Base-by-base conservation (phyloP, 2,797 vertebrate genomes). In the Florisuga fusca region DNA sequence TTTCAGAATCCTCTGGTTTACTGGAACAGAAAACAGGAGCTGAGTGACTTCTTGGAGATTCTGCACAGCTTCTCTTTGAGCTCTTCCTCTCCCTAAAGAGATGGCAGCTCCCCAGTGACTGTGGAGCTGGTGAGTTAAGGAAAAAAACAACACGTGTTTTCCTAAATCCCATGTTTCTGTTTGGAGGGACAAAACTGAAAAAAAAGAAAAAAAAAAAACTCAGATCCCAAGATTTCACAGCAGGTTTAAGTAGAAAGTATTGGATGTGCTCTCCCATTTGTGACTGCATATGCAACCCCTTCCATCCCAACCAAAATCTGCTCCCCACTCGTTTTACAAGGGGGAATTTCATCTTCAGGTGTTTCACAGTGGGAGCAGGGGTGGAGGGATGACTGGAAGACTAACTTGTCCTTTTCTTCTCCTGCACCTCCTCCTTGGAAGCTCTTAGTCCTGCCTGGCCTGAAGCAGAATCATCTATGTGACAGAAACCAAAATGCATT, bases 41-140 rank as follows among this genome's bases (percentile, higher is more conserved):
- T n/a, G 22, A 83, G 89, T 0, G 0, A 53, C 23, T 91, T 72
- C 72, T 53, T 3, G 7, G 27, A n/a, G 83, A 14, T 38, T 68
- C 58, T 61, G 58, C 64, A 72, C 72, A 90, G 88, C 73, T 90
- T 10, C 4, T 31, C 15, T 80, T 63, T 80, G 45, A 45, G 36
- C 53, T 80, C 87, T 45, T 59, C 51, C 54, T 78, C 50, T 89
- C 86, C 73, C 75, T 25, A 8, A 87, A 73, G 84, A 81, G 76
- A n/a, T 20, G 50, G 73, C 54, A 93, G 88, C 85, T 94, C 92
- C 94, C 75, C 85, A n/a, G 80, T 36, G 90, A 53, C 80, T 79
- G 64, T 14, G 11, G 53, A 81, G 93, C 86, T 86, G 92, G 29
- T 51, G 81, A 90, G 51, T 76, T 81, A 6, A 41, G 38, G 72